Percentiles rank a stretch among this genome's conserved stretches.
These are phyloP conservation scores for Pseudochirops cupreus DNA, from an alignment of 2,797 vertebrate genomes.

Conservation along the genomic window DNA sequence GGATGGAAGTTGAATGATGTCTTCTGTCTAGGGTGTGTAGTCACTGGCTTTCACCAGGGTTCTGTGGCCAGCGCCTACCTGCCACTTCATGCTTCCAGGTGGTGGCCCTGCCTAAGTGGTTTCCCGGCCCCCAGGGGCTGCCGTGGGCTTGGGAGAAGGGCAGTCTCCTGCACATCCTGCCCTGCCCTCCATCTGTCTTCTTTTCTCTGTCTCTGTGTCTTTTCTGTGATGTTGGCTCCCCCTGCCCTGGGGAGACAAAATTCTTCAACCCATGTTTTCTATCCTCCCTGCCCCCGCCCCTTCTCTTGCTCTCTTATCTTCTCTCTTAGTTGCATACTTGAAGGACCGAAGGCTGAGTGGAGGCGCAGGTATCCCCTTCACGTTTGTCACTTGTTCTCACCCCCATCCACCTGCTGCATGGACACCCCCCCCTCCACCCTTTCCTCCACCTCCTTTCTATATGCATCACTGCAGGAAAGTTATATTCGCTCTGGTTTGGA, in stretches of 20 bases:
- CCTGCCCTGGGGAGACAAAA: rapidly evolving
- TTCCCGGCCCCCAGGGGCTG: neutral
- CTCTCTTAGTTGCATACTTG: slow-evolving; percentile 96
- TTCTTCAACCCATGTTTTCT: slow-evolving; percentile 69
- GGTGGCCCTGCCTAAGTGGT: neutral
- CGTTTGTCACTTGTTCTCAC: slow-evolving; percentile 82
- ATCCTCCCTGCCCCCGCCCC: slow-evolving; percentile 57
- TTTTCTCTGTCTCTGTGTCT: neutral
- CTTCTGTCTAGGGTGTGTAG: no score
- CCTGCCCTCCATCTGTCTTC: neutral
- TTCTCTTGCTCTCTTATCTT: slow-evolving; percentile 69
- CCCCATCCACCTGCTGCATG: slow-evolving; percentile 67
- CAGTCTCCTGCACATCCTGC: neutral
- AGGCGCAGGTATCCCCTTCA: slow-evolving; percentile 94
- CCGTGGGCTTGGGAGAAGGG: neutral
- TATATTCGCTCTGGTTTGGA: slow-evolving; percentile 39
- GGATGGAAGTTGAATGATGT: neutral
- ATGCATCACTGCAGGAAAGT: slow-evolving; percentile 77
- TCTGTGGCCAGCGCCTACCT: neutral
- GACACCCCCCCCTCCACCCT: neutral
- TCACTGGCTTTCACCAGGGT: neutral
- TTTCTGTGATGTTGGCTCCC: neutral
- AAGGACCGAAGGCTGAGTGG: slow-evolving; percentile 99
- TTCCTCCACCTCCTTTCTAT: neutral
- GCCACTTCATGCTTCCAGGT: neutral